phyloP scores from a whole-genome alignment of 2,888 invertebrate species.

The Agrotis ipsilon region DNA sequence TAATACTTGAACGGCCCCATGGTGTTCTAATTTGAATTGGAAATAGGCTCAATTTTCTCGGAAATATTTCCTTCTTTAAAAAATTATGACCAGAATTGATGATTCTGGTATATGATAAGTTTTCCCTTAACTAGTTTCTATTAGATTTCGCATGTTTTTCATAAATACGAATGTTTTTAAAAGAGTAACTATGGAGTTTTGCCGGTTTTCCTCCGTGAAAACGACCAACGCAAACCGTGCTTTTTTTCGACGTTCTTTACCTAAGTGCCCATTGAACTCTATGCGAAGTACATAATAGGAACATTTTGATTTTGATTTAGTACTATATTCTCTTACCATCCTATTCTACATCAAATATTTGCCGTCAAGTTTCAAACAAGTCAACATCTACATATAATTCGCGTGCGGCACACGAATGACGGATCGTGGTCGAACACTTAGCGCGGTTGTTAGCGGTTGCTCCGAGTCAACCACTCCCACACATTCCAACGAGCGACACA shows the following conservation, averaged over 20 bases:
- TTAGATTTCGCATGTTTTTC: background rate
- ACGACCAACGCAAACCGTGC: too few relatives aligned
- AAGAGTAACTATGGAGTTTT: too few relatives aligned
- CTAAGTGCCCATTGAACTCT: too few relatives aligned
- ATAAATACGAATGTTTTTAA: too few relatives aligned
- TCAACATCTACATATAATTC: slow-evolving; percentile 30
- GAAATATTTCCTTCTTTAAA: too few relatives aligned
- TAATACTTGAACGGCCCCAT: too few relatives aligned
- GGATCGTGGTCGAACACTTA: slow-evolving; percentile 56
- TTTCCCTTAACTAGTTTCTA: background rate
- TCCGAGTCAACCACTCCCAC: slow-evolving; percentile 77
- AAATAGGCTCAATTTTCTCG: background rate
- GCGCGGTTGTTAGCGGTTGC: slow-evolving; percentile 54
- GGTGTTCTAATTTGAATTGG: background rate
- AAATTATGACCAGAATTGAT: background rate
- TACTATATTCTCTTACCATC: background rate
- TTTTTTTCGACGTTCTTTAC: too few relatives aligned
- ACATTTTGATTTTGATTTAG: too few relatives aligned
- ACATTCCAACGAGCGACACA: slow-evolving; percentile 81
- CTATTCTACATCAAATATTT: background rate
- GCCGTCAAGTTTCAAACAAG: slow-evolving; percentile 22
- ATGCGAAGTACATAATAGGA: too few relatives aligned
- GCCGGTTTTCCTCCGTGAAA: too few relatives aligned
- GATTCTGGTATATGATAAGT: background rate
- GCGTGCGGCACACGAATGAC: slow-evolving; percentile 34